phyloP scores from a whole-genome alignment of 92 coral and sea anemone species.

The Phenganax subtilis region DNA sequence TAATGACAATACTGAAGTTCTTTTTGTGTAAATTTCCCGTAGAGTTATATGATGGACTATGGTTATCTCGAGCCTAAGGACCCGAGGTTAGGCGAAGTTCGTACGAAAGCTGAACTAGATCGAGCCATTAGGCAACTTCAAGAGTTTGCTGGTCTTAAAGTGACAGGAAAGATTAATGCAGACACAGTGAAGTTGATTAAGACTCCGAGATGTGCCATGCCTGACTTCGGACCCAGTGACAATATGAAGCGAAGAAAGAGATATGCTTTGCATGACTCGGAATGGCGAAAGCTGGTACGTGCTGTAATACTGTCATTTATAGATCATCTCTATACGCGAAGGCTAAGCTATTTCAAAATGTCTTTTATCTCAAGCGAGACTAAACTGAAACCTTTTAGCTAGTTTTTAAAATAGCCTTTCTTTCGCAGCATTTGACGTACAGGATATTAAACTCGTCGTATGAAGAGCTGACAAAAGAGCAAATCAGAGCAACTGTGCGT shows the following conservation, averaged over 20 bases:
- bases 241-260: slow-evolving; percentile 61
- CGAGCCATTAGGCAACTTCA: slow-evolving; percentile 58
- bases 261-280: slow-evolving; percentile 66
- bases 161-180: slow-evolving; percentile 65
- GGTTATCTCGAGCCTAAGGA: slow-evolving; percentile 65
- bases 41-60: slow-evolving; percentile 66
- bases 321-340: too few relatives aligned
- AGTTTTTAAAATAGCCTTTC: not conserved
- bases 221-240: slow-evolving; percentile 82
- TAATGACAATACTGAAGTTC: too few relatives aligned
- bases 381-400: not conserved
- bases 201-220: slow-evolving; percentile 64
- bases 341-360: not conserved
- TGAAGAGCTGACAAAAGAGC: slow-evolving; percentile 48
- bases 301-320: not conserved
- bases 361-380: not conserved
- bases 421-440: slow-evolving; percentile 40
- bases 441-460: slow-evolving; percentile 46
- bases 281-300: slow-evolving; percentile 72
- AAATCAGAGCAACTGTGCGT: slow-evolving; percentile 50
- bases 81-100: slow-evolving; percentile 62
- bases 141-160: slow-evolving; percentile 61
- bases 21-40: not conserved
- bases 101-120: slow-evolving; percentile 40
- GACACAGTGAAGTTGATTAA: slow-evolving; percentile 60